A percentile compares a stretch with the other conserved stretches of the same genome.
phyloP scores from a whole-genome alignment of 2,888 invertebrate genomes.

The Tridacna gigas region DNA sequence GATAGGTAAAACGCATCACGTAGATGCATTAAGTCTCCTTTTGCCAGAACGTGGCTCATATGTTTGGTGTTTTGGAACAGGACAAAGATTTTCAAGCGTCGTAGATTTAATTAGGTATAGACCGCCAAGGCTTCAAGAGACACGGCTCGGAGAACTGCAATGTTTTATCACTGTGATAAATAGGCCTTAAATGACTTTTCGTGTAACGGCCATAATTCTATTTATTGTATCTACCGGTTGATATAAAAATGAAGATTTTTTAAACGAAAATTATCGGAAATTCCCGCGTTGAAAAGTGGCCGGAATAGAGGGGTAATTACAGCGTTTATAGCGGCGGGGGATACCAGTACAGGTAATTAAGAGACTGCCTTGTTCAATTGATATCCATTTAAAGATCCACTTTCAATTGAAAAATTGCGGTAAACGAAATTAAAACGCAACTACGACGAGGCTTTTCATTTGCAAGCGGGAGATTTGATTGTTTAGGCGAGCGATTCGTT shows the following conservation, averaged over 20 bases:
- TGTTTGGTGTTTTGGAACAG: no score
- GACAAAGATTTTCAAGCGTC: no score
- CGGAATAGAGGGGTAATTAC: slow-evolving; percentile 57
- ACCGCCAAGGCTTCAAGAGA: slow-evolving; percentile 2
- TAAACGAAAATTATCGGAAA: slow-evolving; percentile 58
- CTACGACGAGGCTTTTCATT: slow-evolving; percentile 56
- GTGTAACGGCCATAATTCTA: slow-evolving; percentile 44
- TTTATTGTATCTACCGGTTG: slow-evolving; percentile 54
- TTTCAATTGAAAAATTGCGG: slow-evolving; percentile 54
- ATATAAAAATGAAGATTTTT: slow-evolving; percentile 53
- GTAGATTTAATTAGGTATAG: background rate
- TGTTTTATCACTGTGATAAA: slow-evolving; percentile 36
- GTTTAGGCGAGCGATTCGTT: slow-evolving; percentile 40
- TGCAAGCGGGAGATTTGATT: slow-evolving; percentile 48
- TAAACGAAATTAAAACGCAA: slow-evolving; percentile 59
- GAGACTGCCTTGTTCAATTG: slow-evolving; percentile 51
- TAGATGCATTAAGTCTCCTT: no score
- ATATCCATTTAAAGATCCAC: slow-evolving; percentile 59
- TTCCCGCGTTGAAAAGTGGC: slow-evolving; percentile 51
- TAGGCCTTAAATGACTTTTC: slow-evolving; percentile 55
- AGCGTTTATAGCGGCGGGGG: slow-evolving; percentile 52
- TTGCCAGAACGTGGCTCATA: no score
- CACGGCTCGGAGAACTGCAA: slow-evolving; percentile 4
- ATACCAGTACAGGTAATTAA: slow-evolving; percentile 47
- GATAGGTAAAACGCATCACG: no score